These are phyloP conservation scores for Malthinus seriepunctatus DNA, from an alignment of 2,888 invertebrate species.

Conservation along the genomic window DNA sequence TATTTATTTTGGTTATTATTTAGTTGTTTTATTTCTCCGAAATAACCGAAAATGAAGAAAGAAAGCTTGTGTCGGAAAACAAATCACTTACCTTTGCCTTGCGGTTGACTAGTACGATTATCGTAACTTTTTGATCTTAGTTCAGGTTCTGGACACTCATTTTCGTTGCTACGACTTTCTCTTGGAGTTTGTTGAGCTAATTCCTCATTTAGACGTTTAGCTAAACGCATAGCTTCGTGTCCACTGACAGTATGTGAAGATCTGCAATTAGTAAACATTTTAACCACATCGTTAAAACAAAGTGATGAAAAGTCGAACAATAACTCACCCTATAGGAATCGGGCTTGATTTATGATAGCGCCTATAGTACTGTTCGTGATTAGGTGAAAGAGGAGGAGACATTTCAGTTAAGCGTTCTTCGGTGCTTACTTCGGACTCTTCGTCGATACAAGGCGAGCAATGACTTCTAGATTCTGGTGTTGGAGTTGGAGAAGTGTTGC, in stretches of 20 bases:
- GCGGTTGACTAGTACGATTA: conserved; percentile 58
- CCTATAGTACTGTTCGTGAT: conserved; percentile 25
- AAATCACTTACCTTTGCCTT: conserved; percentile 55
- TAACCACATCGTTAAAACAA: not conserved
- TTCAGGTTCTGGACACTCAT: conserved; percentile 61
- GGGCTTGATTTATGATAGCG: conserved; percentile 66
- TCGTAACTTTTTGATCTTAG: conserved; percentile 71
- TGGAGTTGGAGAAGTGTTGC: conserved; percentile 64
- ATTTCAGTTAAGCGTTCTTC: conserved; percentile 40
- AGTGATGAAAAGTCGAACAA: not conserved
- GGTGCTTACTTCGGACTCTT: conserved; percentile 62
- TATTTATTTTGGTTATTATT: no score
- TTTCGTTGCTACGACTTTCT: conserved; percentile 44
- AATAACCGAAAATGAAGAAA: no score
- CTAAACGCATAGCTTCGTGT: conserved; percentile 77
- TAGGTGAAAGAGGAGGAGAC: conserved; percentile 31
- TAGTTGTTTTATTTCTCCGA: no score
- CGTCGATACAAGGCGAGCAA: conserved; percentile 68
- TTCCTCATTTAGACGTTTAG: conserved; percentile 71
- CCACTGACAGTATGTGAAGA: conserved; percentile 77
- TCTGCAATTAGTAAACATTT: conserved; percentile 45
- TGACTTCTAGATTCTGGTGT: conserved; percentile 54
- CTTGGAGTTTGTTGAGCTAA: conserved; percentile 55
- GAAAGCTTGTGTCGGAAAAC: not conserved
- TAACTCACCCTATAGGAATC: conserved; percentile 71